Base-by-base conservation (phyloP, 2,888 invertebrate species). In the Apamea monoglypha region DNA sequence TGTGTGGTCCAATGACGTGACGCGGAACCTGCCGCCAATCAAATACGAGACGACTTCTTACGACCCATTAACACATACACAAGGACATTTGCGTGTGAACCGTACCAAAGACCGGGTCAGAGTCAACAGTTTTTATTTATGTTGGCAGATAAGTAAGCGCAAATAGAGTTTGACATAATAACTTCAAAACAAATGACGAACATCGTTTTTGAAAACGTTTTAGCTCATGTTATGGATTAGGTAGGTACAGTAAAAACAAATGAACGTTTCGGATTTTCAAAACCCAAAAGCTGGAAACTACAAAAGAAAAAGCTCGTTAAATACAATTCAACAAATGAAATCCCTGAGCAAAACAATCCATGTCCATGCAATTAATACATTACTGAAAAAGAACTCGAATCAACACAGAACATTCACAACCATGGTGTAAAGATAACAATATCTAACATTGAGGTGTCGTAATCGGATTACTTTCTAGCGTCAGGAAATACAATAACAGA, bases 1-100 rank as follows among this genome's bases (percentile, higher is more conserved):
- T 94, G 95, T 95, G 95, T 94, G 95, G 95, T 94, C 95, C 91
- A 81, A 84, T 88, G 85, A 87, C 82, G 84, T 83, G 81, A 85
- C 81, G 81, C 81, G 82, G 87, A 83, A 89, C 87, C 87, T 83
- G 82, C 87, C 83, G 80, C 90, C 78, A 82, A 82, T 85, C 87
- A 84, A 81, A 85, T 76, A 61, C 47, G 66, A 78, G 75, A 76
- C 74, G 77, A 84, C 84, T 84, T 74, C 78, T 82, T 81, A 81
- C 73, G 73, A 82, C 66, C 76, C 76, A 76, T 76, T 78, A 85
- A 87, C 82, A 78, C 77, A 80, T 73, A 70, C 66, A 73, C 75
- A 87, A 83, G 80, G 85, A 84, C 84, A 84, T 72, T 75, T 71
- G 56, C 69, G 74, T 77, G 71, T 68, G 67, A 83, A 83, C 84